Conservation (phyloP, 2,113 vertebrate genomes). For the Paramormyrops kingsleyae region DNA sequence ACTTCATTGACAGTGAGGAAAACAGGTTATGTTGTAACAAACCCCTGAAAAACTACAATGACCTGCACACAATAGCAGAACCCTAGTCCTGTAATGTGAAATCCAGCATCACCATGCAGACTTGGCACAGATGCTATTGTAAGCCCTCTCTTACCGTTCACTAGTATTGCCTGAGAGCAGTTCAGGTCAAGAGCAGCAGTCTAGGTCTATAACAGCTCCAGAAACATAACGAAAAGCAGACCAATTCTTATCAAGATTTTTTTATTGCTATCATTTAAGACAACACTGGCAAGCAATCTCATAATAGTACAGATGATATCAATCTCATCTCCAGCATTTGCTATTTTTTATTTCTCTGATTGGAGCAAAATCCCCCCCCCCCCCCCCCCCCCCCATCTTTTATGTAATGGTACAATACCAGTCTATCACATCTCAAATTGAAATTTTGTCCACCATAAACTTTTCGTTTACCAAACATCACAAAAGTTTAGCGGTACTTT, state of each 20-base stretch:
- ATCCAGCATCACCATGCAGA: background rate
- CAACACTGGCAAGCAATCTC: background rate
- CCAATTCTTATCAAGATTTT: background rate
- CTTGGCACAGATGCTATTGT: background rate
- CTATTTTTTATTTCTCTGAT: background rate
- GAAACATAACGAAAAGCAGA: background rate
- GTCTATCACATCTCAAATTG: background rate
- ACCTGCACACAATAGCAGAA: background rate
- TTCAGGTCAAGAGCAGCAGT: background rate
- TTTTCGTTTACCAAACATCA: background rate
- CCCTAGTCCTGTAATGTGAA: background rate
- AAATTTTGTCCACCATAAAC: background rate
- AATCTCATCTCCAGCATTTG: background rate
- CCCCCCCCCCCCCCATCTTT: background rate
- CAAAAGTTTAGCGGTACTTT: background rate
- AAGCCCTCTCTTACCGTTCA: background rate
- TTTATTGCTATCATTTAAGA: background rate
- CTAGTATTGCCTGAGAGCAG: background rate
- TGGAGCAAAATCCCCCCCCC: background rate
- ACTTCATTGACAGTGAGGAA: background rate
- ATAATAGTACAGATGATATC: background rate
- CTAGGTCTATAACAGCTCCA: background rate
- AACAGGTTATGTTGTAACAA: background rate
- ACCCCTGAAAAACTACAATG: background rate
- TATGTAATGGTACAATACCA: background rate